Base-by-base conservation (phyloP, 2,797 vertebrate species). In the Iguana delicatissima region DNA sequence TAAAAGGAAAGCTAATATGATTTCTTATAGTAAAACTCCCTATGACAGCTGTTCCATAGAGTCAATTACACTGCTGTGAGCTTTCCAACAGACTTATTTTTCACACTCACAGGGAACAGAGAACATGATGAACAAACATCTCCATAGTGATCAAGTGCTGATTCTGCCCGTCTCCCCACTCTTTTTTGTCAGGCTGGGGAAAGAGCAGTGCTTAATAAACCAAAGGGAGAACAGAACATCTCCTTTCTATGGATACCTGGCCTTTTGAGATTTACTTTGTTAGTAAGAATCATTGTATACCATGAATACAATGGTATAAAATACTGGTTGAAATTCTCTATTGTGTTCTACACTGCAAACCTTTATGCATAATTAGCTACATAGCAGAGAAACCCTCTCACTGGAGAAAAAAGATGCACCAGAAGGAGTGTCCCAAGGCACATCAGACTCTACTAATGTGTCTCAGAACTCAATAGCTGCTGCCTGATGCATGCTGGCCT, bases 1-100 rank as follows among this genome's bases (percentile, higher is more conserved):
- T 96, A 94, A 96, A 97, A 93, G 29, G 73, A 96, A 96, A 91
- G 90, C 80, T 96, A 96, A 93, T 96, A 94, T 89, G 90, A 96
- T 96, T 97, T 97, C 91, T 94, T 95, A 86, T 26, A 96, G 86
- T 81, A 94, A 95, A 95, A 88, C 18, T 35, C 81, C 55, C 76
- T 92, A 90, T 93, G 91, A 95, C 96, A 97, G 93, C 94, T 96
- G 91, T 77, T 95, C 88, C 87, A 90, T 64, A 90, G 92, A 96
- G 91, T 95, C 93, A 95, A 95, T 97, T 96, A 96, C 90, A 92
- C 55, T 93, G 80, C 85, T 94, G 59, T 93, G 29, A 90, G 80
- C 64, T 89, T 89, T 92, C 74, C 89, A 94, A 74, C n/a, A 95
- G 91, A 92, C 84, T 92, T 94, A 92, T 93, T 96, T 95, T 96